Base-by-base conservation (phyloP, 2,888 invertebrate species). In the Macaria notata region DNA sequence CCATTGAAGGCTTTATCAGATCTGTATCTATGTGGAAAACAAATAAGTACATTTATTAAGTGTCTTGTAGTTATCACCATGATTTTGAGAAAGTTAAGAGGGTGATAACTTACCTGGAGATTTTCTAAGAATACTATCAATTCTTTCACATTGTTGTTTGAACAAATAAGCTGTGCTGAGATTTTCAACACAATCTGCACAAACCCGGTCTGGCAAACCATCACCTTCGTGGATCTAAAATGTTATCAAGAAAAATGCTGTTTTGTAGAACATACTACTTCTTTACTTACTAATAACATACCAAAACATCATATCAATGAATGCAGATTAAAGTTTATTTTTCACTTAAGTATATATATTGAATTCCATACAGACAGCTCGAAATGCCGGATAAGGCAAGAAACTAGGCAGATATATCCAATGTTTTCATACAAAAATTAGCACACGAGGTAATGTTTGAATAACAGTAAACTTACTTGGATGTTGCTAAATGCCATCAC, bases 161-260 rank as follows among this genome's bases (percentile, higher is more conserved):
- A 91, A 91, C 60, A 91, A 78, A 68, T 86, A 91, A 9, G 91
- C 88, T 30, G 89, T 86, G 61, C 91, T 91, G 56, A 91, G 72
- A 63, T 88, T 86, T 66, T 91, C 91, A 61, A 90, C 88, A 63
- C 91, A 91, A 43, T 88, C 77, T 19, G 85, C 81, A 62, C 91
- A 91, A 6, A 91, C 91, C 49, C 88, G 78, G 54, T 89, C 88
- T 9, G 91, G 82, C 45, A 88, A 71, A 9, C 91, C 91, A 74
- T 91, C 91, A 43, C 83, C 88, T 77, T 90, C 88, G 65, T 74
- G 79, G 46, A 91, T 88, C 91, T 91, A 60, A 81, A 73, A n/a
- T 9, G 8, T 7, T 29, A 44, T 6, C 33, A 36, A 36, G 33
- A 36, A 36, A 36, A 7, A 36, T 19, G 19, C 19, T 19, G 2